phyloP scores from a whole-genome alignment of 2,113 vertebrate species.

The Melospiza georgiana region DNA sequence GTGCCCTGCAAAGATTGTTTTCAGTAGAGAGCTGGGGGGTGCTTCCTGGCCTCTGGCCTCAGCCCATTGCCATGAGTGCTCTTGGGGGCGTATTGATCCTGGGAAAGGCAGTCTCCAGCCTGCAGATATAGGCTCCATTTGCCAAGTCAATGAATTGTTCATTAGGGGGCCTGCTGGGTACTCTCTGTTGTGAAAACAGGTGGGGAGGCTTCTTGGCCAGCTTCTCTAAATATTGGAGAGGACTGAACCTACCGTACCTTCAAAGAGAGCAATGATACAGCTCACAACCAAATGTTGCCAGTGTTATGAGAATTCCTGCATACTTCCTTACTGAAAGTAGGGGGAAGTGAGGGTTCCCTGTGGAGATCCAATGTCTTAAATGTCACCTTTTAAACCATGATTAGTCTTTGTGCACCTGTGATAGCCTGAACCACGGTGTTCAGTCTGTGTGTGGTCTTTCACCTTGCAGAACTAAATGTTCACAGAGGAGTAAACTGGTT shows the following conservation, averaged over 20 bases:
- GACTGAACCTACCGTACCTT: background rate
- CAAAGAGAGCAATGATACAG: background rate
- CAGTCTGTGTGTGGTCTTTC: background rate
- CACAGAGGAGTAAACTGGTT: background rate
- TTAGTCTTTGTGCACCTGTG: background rate
- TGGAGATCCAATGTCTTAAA: background rate
- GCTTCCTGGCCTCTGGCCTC: background rate
- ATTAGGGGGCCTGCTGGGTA: background rate
- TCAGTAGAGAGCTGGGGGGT: background rate
- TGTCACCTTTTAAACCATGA: background rate
- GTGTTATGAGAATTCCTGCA: background rate
- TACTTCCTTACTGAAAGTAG: background rate
- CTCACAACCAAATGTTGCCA: background rate
- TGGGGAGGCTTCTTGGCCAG: background rate
- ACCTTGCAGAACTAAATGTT: background rate
- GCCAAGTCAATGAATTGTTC: background rate
- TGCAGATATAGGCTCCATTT: background rate
- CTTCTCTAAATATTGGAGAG: background rate
- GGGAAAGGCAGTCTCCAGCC: background rate
- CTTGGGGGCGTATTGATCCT: background rate
- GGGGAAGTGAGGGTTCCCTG: accelerated
- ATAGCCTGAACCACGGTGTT: background rate
- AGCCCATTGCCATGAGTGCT: accelerated
- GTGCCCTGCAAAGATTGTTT: background rate
- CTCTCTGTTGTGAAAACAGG: background rate